A percentile compares a stretch with the other conserved stretches of the same genome.
phyloP scores from a whole-genome alignment of 2,113 vertebrate species.

The Aldabrachelys gigantea region DNA sequence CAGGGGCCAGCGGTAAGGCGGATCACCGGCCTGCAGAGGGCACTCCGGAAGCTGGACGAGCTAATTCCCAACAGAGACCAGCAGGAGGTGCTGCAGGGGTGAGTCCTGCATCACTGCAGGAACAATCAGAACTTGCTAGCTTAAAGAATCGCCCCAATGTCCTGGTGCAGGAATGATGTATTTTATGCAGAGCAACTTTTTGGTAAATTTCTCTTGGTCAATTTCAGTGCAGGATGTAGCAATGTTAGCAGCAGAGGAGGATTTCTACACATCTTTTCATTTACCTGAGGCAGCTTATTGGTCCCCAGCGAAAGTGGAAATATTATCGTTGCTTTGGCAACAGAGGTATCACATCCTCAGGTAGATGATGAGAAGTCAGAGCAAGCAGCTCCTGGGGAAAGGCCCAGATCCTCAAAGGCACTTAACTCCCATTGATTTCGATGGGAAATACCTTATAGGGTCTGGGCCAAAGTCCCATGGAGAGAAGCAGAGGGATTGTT shows the following conservation, averaged over 20 bases:
- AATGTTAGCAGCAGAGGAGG: neutral
- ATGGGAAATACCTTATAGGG: neutral
- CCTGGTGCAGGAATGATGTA: neutral
- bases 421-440: neutral
- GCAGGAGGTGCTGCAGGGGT: no score
- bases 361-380: neutral
- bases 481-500: conserved; percentile 27
- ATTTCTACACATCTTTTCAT: conserved; percentile 18
- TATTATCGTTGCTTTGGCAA: neutral
- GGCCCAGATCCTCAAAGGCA: neutral
- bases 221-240: accelerated
- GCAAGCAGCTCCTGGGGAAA: conserved; percentile 6
- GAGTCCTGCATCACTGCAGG: no score
- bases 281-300: neutral
- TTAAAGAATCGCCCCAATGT: neutral
- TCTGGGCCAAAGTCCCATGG: neutral
- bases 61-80: no score
- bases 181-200: neutral
- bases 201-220: neutral
- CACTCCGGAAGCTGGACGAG: no score
- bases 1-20: no score
- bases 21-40: no score
- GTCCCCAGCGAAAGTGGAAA: neutral
- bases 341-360: neutral
- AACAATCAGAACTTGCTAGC: neutral